phyloP scores from a whole-genome alignment of 30 jellyfish, hydroid and myxozoan species.

The Morbakka virulenta region DNA sequence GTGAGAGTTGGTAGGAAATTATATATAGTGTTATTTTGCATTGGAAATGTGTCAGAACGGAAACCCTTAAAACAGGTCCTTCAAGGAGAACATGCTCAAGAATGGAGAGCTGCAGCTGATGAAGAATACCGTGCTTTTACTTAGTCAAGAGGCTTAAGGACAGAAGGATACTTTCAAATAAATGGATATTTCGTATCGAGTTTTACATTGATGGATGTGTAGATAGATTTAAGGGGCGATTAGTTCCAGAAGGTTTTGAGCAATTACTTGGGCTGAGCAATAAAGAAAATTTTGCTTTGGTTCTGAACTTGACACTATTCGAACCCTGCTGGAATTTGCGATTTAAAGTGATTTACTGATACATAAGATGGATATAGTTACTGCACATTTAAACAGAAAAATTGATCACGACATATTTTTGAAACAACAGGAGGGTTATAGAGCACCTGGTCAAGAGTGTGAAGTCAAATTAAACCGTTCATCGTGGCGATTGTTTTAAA shows the following conservation, averaged over 20 bases:
- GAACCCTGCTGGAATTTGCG: conserved; percentile 33
- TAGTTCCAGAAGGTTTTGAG: conserved; percentile 8
- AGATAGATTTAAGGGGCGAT: not conserved
- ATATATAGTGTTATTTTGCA: no score
- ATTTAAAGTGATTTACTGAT: not conserved
- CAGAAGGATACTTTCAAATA: not conserved
- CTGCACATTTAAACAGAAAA: conserved; percentile 30
- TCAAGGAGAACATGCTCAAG: no score
- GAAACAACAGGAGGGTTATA: conserved; percentile 23
- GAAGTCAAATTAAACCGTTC: conserved; percentile 4
- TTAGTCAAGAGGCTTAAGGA: not conserved
- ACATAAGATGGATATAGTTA: conserved; percentile 38
- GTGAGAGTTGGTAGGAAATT: not conserved
- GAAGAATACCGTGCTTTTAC: not conserved
- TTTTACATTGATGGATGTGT: not conserved
- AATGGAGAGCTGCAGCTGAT: no score
- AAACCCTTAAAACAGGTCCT: no score
- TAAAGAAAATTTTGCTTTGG: conserved; percentile 20
- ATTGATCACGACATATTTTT: no score
- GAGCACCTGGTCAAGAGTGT: not conserved
- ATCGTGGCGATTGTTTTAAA: no score
- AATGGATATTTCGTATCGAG: not conserved
- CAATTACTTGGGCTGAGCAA: conserved; percentile 2
- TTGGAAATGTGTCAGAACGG: not conserved
- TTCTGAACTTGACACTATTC: conserved; percentile 9